Evolutionary conservation across 2,113 vertebrate genomes (phyloP).

Genomic region (Eulacestoma nigropectus): DNA sequence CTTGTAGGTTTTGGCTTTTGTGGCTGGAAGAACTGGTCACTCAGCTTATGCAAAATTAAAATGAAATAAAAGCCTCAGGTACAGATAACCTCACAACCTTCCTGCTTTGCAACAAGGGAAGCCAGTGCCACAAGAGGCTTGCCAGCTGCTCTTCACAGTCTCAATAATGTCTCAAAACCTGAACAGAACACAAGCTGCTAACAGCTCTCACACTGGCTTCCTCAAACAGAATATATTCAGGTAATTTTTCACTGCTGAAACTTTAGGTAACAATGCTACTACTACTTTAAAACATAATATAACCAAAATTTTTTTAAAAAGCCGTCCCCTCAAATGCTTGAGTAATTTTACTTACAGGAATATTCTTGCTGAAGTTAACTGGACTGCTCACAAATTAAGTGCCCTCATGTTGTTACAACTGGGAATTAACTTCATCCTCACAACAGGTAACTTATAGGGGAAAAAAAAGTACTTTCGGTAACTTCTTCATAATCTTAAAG

Average conservation of each 20-base stretch:
- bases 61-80: neutral
- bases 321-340: neutral
- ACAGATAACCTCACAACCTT: neutral
- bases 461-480: neutral
- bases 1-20: neutral
- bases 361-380: neutral
- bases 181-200: neutral
- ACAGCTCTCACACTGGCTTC: neutral
- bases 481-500: neutral
- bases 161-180: neutral
- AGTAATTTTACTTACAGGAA: neutral
- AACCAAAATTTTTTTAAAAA: neutral
- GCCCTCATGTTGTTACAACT: neutral
- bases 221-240: neutral
- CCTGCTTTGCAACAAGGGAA: neutral
- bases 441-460: neutral
- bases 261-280: neutral
- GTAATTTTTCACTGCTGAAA: neutral
- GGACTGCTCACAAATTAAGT: neutral
- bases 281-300: neutral
- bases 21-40: constrained; percentile 15
- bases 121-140: neutral
- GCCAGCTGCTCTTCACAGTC: neutral
- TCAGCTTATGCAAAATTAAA: neutral
- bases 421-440: neutral